These are phyloP conservation scores for Brachionus manjavacas DNA, from an alignment of 1,140 invertebrate genomes.

Conservation along the genomic window DNA sequence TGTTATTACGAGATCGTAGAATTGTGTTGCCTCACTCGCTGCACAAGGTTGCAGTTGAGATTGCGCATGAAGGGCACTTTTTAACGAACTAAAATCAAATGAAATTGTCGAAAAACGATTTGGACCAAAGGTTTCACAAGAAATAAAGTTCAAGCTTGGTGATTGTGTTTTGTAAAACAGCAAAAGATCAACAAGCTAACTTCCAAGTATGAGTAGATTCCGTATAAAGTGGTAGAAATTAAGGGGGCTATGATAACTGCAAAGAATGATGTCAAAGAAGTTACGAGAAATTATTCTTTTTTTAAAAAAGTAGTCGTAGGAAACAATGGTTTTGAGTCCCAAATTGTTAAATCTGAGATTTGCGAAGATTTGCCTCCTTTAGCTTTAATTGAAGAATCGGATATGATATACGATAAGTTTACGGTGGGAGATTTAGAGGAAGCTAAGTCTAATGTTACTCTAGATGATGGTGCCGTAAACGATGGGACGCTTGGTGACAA, in stretches of 20 bases:
- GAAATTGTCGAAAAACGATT: too few species aligned
- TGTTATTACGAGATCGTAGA: conserved; percentile 40
- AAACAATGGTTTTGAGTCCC: neutral
- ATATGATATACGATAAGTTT: neutral
- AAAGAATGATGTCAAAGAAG: neutral
- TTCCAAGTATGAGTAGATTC: too few species aligned
- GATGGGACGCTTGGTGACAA: neutral
- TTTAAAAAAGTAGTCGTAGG: neutral
- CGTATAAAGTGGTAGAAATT: too few species aligned
- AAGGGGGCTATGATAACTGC: too few species aligned
- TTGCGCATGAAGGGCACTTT: conserved; percentile 44
- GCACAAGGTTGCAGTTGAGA: conserved; percentile 41
- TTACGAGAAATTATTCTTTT: neutral
- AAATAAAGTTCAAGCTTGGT: too few species aligned
- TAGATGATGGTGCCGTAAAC: neutral
- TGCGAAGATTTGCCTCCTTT: neutral
- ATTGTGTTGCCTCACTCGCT: conserved; percentile 45
- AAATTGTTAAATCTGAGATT: neutral
- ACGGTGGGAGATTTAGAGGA: too few species aligned
- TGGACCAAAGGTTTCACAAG: too few species aligned
- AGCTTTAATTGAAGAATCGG: neutral
- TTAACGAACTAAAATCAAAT: too few species aligned
- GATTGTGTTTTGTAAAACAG: too few species aligned
- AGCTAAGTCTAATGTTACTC: too few species aligned
- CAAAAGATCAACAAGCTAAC: too few species aligned